Base-by-base conservation (phyloP, 2,888 invertebrate species). In the Frankliniella intonsa region DNA sequence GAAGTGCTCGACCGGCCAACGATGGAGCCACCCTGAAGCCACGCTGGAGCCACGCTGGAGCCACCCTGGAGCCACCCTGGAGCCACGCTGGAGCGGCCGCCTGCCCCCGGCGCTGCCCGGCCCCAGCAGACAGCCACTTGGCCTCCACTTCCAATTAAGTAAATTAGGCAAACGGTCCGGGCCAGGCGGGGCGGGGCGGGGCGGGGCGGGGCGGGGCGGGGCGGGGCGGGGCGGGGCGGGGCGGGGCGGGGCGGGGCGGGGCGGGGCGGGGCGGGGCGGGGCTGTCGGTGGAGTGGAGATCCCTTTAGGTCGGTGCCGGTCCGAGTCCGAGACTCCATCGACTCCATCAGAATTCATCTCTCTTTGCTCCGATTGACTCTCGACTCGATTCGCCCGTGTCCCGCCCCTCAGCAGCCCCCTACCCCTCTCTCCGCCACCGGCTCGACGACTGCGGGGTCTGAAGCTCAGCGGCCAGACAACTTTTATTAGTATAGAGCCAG, bases 121-220 rank as follows among this genome's bases (percentile, higher is more conserved):
- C 69, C 69, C n/a, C 22, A 22, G 69, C 62, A 7, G 69, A 25
- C 22, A 25, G 22, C 25, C 69, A 76, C 69, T 76, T 76, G 69
- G 69, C 12, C 69, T 76, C 25, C 25, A 25, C 69, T 76, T 76
- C 69, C 69, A 76, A 76, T 76, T 76, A 76, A 76, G 69, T 11
- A 76, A 76, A 76, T 76, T 76, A 76, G 55, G 14, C 55, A 19
- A 14, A 55, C 55, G 55, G 55, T 9, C 55, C 7, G 55, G 38
- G 17, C 55, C 55, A 14, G 55, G 0, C 55, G 5, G 55, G 17
- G 55, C 55, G 14, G 14, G 55, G 55, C 55, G 1, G 14, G 55
- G 14, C 55, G 55, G 55, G 8, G 55, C 8, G 9, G 10, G 12
- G 14, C 55, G 55, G 55, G 55, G 55, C 55, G 14, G 55, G 5